Evolutionary conservation across 2,888 invertebrate species (phyloP), one percentile per base, ranked within the genome.

Genomic region (Hirtodrosophila histrioides): DNA sequence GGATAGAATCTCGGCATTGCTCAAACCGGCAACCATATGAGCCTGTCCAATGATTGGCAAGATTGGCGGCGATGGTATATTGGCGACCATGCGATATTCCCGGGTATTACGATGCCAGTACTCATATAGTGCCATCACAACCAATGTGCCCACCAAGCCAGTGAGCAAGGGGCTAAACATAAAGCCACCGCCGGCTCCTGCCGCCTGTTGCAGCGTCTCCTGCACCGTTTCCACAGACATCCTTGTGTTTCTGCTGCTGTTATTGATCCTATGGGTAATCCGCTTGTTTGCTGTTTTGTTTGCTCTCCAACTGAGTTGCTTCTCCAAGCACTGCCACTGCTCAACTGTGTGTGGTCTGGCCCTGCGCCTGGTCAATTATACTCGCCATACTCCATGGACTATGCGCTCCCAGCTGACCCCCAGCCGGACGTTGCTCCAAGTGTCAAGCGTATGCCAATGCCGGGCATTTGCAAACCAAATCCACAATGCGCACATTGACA

Each of bases 31-130:
- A 0, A 94, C 93, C 58, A 95, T 89, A 10, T 94, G 92, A 0
- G 95, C 95, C 83, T 95, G 95, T 72, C 96, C 96, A 53, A 96
- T 80, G 1, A 96, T 37, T 0, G 96, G 96, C 11, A 94, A 69
- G 0, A 93, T 92, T 1, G 91, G 77, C 0, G 96, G 96, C 51
- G 95, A 95, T 0, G 96, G 96, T 23, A 96, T 90, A 80, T 93
- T 94, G 45, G 94, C 93, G 0, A 94, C 95, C 61, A 96, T 87
- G 78, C 94, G 93, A 62, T 93, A 90, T 79, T 95, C 81, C 27
- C 92, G 91, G 0, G 92, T 91, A 58, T 92, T 92, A 58, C 92
- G 92, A 66, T 93, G 93, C 92, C 93, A 93, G 36, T 86, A 83
- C 61, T 90, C 90, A 49, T 88, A 90, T 8, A 90, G 65, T 0